Evolutionary conservation across 2,113 vertebrate genomes (phyloP).

Genomic region (Stictonetta naevosa): DNA sequence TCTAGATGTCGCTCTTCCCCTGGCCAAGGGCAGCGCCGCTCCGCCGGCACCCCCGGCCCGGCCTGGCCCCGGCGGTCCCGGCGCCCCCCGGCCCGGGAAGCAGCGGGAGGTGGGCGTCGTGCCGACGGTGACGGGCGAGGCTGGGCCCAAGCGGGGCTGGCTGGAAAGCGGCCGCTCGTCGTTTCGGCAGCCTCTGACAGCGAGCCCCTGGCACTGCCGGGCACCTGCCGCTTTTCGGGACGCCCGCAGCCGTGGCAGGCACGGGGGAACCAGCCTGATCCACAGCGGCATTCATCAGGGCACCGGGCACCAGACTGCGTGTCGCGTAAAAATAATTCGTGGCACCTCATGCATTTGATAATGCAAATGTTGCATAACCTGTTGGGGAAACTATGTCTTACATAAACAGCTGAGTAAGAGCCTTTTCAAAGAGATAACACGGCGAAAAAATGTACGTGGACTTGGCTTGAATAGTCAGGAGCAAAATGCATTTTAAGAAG

Average conservation of each 20-base stretch:
- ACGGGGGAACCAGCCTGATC: not conserved
- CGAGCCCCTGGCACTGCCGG: not conserved
- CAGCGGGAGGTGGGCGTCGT: too few species aligned
- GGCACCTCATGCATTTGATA: not conserved
- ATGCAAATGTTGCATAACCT: not conserved
- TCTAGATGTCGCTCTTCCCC: constrained; percentile 52
- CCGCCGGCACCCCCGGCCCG: not conserved
- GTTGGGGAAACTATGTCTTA: not conserved
- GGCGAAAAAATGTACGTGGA: not conserved
- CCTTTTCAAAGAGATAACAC: not conserved
- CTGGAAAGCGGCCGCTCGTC: not conserved
- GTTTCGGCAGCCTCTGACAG: not conserved
- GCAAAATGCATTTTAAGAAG: not conserved
- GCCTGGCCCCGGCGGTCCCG: not conserved
- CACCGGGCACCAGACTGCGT: accelerated
- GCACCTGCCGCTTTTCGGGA: not conserved
- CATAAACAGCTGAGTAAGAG: not conserved
- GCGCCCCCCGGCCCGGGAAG: not conserved
- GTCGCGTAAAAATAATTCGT: not conserved
- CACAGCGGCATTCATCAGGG: accelerated
- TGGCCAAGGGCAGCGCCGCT: not conserved
- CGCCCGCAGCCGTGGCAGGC: not conserved
- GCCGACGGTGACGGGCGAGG: not conserved
- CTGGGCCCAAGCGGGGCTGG: not conserved
- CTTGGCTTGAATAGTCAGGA: constrained; percentile 5